Percentiles rank a stretch among this genome's conserved stretches.
These are phyloP conservation scores for Poecilia wingei DNA, from an alignment of 2,797 vertebrate genomes.

Conservation along the genomic window DNA sequence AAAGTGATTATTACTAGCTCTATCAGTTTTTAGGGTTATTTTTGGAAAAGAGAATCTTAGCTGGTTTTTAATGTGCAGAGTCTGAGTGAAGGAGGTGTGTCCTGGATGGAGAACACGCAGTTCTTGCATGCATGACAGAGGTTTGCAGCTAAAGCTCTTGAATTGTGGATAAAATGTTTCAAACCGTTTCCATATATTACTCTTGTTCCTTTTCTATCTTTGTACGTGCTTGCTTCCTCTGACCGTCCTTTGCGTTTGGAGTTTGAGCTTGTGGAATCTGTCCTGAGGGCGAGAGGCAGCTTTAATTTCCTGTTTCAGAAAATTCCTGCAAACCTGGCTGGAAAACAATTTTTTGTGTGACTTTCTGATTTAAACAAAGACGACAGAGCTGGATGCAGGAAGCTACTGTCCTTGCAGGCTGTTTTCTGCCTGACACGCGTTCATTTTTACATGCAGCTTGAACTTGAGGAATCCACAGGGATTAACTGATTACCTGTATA, in stretches of 20 bases:
- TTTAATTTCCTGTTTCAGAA: slow-evolving; percentile 52
- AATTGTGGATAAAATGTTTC: neutral
- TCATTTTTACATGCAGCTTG: slow-evolving; percentile 40
- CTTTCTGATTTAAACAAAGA: neutral
- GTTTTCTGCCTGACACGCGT: slow-evolving; percentile 47
- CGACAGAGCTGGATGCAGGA: neutral
- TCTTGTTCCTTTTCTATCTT: slow-evolving; percentile 20
- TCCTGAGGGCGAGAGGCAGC: slow-evolving; percentile 28
- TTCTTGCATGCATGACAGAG: slow-evolving; percentile 42
- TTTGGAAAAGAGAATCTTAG: too few species aligned
- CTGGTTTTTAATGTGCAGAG: neutral
- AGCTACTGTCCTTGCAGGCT: slow-evolving; percentile 15
- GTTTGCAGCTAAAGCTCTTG: neutral
- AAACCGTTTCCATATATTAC: neutral
- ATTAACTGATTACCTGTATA: slow-evolving; percentile 80
- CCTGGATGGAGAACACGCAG: slow-evolving; percentile 59
- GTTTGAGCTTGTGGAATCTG: slow-evolving; percentile 53
- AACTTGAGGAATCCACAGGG: slow-evolving; percentile 32
- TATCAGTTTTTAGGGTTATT: neutral
- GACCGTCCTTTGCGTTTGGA: slow-evolving; percentile 24
- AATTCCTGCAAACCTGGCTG: neutral
- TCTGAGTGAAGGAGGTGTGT: slow-evolving; percentile 51
- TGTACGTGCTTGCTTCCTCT: slow-evolving; percentile 16
- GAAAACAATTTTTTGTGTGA: too few species aligned
- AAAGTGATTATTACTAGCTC: neutral